Evolutionary conservation across 2,888 invertebrate species (phyloP), one percentile per base, ranked within the genome.

Genomic region (Agrotis puta): DNA sequence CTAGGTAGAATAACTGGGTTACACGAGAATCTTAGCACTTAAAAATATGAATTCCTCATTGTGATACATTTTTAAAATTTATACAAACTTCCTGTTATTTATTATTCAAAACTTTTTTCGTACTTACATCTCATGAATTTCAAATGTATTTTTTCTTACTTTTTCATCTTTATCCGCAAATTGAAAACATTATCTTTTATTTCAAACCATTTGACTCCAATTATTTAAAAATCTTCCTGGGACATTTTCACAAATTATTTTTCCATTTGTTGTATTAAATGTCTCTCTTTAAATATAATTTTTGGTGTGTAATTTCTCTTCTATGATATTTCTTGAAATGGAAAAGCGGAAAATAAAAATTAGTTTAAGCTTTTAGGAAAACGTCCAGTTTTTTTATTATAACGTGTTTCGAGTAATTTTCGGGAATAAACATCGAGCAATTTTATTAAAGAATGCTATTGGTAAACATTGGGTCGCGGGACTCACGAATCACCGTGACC

Each of bases 171-270:
- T 14, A 47, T 1, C 6, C 48, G 57, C 51, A 59, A 78, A 64
- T 81, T 81, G 59, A 81, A 66, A 79, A 71, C 56, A 67, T 78
- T 56, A 82, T 50, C 73, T 45, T 72, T 82, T 64, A 64, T 39
- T 62, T 22, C 63, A 57, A 43, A 47, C 64, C 72, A 78, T 80
- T 81, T 68, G 56, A 27, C 43, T 64, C 70, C 80, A 80, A 85
- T 82, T 71, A 78, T 82, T 82, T 72, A 64, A 78, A 81, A 71
- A 66, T 59, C 59, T 53, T 64, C 27, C 47, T 56, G 11, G 51
- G 27, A 43, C n/a, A 61, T 72, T 78, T 27, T 3, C 33, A 16
- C 33, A 5, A 71, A 61, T 61, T 13, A 59, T 70, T 53, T 48
- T 22, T 45, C 56, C 64, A 56, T 79, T 79, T 78, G 63, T 71